Percentiles rank a stretch among this genome's conserved stretches.
Evolutionary conservation across 2,797 vertebrate genomes (phyloP).

Genomic region (Rachycentron canadum): DNA sequence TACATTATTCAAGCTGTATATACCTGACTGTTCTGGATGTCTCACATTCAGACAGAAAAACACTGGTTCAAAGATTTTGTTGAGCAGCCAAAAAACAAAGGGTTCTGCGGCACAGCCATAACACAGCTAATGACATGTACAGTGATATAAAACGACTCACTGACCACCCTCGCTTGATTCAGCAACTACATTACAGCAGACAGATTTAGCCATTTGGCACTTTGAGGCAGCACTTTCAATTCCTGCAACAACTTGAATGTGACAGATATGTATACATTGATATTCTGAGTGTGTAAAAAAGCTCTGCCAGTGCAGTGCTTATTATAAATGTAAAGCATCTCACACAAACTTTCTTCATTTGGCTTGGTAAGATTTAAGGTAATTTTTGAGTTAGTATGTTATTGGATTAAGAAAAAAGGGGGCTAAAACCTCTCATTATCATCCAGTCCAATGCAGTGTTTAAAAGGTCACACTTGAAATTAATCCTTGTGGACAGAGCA

Average conservation of each 20-base stretch:
- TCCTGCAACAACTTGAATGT: constrained; percentile 11
- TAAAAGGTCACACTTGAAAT: too few relatives aligned
- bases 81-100: constrained; percentile 26
- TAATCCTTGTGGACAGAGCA: too few relatives aligned
- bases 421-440: not conserved
- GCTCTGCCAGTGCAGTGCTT: not conserved
- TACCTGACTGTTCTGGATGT: constrained; percentile 89
- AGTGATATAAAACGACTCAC: constrained; percentile 53
- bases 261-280: constrained; percentile 24
- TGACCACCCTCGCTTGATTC: constrained; percentile 54
- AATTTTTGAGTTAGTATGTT: not conserved
- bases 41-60: constrained; percentile 84
- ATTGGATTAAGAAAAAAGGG: not conserved
- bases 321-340: constrained; percentile 12
- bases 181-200: constrained; percentile 43
- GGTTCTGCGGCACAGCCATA: constrained; percentile 31
- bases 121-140: constrained; percentile 38
- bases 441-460: not conserved
- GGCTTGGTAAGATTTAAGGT: constrained; percentile 1
- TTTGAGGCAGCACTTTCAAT: constrained; percentile 30
- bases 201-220: constrained; percentile 13
- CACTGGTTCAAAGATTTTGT: constrained; percentile 29
- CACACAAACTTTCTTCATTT: not conserved
- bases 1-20: constrained; percentile 48
- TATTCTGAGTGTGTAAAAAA: constrained; percentile 19